phyloP scores from a whole-genome alignment of 2,113 vertebrate species.

The Ellobius talpinus region DNA sequence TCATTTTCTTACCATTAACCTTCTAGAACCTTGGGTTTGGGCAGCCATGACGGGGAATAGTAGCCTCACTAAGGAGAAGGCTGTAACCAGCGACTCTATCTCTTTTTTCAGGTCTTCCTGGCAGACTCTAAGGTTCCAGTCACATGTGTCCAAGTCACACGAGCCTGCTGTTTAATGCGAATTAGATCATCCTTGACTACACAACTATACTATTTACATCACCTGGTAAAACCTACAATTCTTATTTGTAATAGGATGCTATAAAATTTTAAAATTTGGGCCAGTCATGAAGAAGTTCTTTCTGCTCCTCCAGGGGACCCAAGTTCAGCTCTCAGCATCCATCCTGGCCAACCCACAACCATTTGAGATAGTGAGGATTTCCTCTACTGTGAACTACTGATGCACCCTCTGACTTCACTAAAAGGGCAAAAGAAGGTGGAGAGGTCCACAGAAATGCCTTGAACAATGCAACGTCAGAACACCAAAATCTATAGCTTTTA shows the following conservation, averaged over 20 bases:
- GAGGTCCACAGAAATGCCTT: not conserved
- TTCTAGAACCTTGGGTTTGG: conserved; percentile 37
- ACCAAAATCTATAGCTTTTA: not conserved
- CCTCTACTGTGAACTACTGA: not conserved
- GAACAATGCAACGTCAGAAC: too few relatives aligned
- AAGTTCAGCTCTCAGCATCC: not conserved
- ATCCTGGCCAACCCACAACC: not conserved
- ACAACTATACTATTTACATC: not conserved
- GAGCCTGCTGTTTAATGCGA: not conserved
- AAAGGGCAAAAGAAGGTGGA: not conserved
- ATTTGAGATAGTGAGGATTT: not conserved
- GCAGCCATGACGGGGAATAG: conserved; percentile 39
- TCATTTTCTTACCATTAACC: conserved; percentile 69
- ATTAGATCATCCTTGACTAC: not conserved
- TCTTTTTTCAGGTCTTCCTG: not conserved
- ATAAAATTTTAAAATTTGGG: not conserved
- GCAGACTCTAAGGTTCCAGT: not conserved
- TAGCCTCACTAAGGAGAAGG: not conserved
- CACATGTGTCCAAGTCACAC: not conserved
- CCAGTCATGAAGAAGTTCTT: not conserved
- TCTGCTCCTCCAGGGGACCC: not conserved
- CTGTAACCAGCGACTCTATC: not conserved
- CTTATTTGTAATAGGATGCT: not conserved
- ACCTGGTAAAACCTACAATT: not conserved
- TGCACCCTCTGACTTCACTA: not conserved